Evolutionary conservation across 1,140 invertebrate genomes (phyloP), one percentile per base, ranked within the genome.

Genomic region (Ostrea edulis): DNA sequence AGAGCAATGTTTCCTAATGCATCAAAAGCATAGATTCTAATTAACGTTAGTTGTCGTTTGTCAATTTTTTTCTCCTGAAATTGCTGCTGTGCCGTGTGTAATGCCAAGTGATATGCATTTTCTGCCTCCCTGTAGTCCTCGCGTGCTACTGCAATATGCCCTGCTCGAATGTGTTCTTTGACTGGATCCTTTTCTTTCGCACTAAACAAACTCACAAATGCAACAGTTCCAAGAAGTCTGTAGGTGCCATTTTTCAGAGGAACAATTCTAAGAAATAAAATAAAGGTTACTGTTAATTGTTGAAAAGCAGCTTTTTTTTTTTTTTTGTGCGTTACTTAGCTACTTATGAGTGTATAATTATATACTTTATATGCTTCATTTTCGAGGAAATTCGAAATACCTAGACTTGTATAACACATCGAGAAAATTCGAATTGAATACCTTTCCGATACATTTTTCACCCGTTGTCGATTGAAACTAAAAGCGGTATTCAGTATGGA

Each of bases 1-100:
- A 98, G 96, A 20, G 98, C 97, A 81, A 98, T 95, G 95, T 99
- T 98, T 8, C 98, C 98, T 96, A 99, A 96, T 8, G 98, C 92
- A 95, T 99, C 98, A 93, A 97, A 98, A 87, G 98, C 97, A 92
- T 98, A 98, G 11, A 97, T 97, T 82, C 98, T 95, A 51, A 97
- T 98, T 90, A 97, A 95, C 22, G 93, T 35, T 82, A 92, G 90
- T 14, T 92, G 90, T 29, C 92, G 90, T 17, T 91, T 82, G 65
- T 89, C 88, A 71, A 93, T 93, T 85, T 92, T 88, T n/a, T 90
- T 88, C 7, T 90, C 81, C 53, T 88, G 88, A 2, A 91, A 86
- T 81, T 92, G 85, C 22, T 91, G 87, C 12, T 91, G 89, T 14
- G 93, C 91, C 12, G 87, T 82, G 44, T 88, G 90, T 9, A 94